Base-by-base conservation (phyloP, 2,888 invertebrate genomes). In the Eucera pruinosa region DNA sequence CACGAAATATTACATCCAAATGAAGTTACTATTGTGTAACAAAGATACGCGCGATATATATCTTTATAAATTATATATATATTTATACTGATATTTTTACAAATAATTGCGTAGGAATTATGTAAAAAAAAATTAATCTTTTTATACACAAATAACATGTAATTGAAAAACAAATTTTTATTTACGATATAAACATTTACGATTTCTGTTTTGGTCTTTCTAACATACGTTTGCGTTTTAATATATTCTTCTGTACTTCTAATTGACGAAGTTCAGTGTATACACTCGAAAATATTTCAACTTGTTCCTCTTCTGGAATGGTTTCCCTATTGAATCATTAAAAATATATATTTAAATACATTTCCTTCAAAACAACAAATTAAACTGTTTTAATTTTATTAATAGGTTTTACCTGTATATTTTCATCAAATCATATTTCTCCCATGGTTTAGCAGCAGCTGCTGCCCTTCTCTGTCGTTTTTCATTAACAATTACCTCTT, bases 371-470 rank as follows among this genome's bases (percentile, higher is more conserved):
- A 58, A 52, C 45, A 25, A 3, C 47, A 45, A 52, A 39, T 9
- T 11, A 15, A 20, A 60, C 7, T 39, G 18, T 43, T 25, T 6
- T n/a, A 13, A 45, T 27, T n/a, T 36, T 5, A 9, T 27, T 48
- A 2, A 62, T n/a, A n/a, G n/a, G 25, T 58, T 89, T 88, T 92
- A 95, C 94, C 98, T 96, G 92, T 99, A 99, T 74, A 96, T 94
- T 91, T 97, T 97, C 98, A 99, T 98, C 64, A 99, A 93, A 93
- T 99, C 99, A 92, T 95, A 97, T 93, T 97, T 96, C 90, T 97
- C 97, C 95, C 96, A 97, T 0, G 97, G 97, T 82, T 94, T 96
- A 50, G 94, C 94, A 39, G 94, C 90, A 62, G 94, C 90, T 80
- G 94, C 93, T 5, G 95, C 94, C 65, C 94, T 94, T 27, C 80